These are phyloP conservation scores for Valencia hispanica DNA, from an alignment of 2,797 vertebrate species.

Conservation along the genomic window DNA sequence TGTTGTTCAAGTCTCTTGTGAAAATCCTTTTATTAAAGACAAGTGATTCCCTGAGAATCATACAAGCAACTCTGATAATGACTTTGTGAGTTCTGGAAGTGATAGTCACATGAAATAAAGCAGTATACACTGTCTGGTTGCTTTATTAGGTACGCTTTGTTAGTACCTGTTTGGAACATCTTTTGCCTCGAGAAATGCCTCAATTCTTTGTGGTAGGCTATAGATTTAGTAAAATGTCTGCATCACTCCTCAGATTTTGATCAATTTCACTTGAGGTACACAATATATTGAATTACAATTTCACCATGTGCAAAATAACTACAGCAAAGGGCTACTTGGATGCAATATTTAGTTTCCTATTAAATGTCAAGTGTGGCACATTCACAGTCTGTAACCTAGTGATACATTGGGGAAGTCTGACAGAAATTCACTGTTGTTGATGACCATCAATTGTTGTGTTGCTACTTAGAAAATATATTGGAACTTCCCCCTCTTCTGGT, in stretches of 20 bases:
- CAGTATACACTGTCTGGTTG: not conserved
- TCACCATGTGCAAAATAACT: not conserved
- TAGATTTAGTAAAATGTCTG: not conserved
- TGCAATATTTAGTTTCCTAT: not conserved
- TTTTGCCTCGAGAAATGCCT: not conserved
- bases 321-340: not conserved
- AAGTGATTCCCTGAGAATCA: constrained; percentile 6
- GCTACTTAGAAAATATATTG: not conserved
- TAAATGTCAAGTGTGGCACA: not conserved
- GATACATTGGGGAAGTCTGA: not conserved
- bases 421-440: not conserved
- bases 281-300: not conserved
- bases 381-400: not conserved
- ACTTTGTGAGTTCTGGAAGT: not conserved
- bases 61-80: not conserved
- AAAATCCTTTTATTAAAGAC: constrained; percentile 12
- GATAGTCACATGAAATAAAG: not conserved
- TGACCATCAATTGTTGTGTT: not conserved
- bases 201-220: too few relatives aligned
- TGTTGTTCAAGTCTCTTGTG: constrained; percentile 20
- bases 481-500: not conserved
- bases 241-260: not conserved
- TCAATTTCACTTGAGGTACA: not conserved
- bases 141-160: not conserved
- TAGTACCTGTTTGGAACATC: not conserved